Conservation (phyloP, 1,140 invertebrate species). For the Frieseomelitta varia region DNA sequence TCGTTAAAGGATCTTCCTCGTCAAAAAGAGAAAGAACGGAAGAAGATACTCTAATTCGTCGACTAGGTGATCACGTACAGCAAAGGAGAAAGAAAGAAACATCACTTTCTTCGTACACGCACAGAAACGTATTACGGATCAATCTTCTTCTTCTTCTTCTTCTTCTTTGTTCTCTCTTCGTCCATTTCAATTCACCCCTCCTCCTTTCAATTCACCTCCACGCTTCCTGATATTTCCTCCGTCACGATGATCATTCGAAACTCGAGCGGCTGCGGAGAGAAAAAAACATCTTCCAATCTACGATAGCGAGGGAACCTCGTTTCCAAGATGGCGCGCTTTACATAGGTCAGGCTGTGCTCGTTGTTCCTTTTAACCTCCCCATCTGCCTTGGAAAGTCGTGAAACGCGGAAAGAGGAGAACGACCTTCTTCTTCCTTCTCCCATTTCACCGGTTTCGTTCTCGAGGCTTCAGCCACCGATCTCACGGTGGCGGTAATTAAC, state of each 20-base stretch:
- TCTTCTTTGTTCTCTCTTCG: not conserved
- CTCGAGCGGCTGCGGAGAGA: not conserved
- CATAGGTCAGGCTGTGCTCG: not conserved
- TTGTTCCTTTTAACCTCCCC: too few species aligned
- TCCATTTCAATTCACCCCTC: too few species aligned
- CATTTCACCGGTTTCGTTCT: too few species aligned
- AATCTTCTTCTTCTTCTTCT: constrained; percentile 5
- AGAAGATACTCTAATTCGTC: not conserved
- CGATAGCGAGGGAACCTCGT: constrained; percentile 12
- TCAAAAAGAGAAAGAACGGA: not conserved
- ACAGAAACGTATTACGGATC: constrained; percentile 23
- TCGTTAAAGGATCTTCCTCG: not conserved
- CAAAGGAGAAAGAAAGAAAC: not conserved
- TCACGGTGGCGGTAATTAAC: too few species aligned
- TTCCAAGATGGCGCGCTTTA: not conserved
- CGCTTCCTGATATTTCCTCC: not conserved
- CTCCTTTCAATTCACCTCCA: too few species aligned
- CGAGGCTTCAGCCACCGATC: too few species aligned
- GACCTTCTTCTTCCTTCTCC: too few species aligned
- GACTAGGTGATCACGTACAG: not conserved
- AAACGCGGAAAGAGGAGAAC: too few species aligned
- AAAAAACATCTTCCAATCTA: constrained; percentile 20
- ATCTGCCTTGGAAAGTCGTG: too few species aligned
- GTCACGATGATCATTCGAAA: not conserved
- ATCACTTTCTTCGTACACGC: constrained; percentile 20